Evolutionary conservation across 2,888 invertebrate genomes (phyloP), one percentile per base, ranked within the genome.

Genomic region (Chromoteleia sp.): DNA sequence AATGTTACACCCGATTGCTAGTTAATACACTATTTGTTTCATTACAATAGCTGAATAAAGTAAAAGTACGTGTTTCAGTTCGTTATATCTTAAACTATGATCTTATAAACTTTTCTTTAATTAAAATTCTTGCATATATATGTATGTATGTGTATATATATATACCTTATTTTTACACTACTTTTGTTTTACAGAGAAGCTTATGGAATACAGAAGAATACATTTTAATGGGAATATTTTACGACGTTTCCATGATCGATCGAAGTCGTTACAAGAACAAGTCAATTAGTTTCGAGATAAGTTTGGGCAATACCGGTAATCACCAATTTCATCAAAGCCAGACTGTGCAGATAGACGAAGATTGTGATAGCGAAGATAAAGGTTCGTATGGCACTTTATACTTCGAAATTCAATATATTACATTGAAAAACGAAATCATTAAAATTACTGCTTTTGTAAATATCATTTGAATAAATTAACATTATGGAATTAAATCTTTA

Each of bases 241-340:
- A 95, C 71, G 95, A 96, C 87, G 94, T 94, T 0, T 94, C 94
- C 0, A 94, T 95, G 94, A 93, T 96, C 65, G 94, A 95, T 87
- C 93, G 91, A 1, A 84, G 92, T 80, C 93, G 92, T 63, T 91
- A 94, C 43, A 93, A 93, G 19, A 93, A 93, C 73, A 92, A 92
- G 19, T 83, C 86, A 15, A 93, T 96, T 48, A 94, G 94, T 59
- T 94, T 96, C 79, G 95, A 95, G 85, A 91, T 96, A 33, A 95
- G 95, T 82, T 92, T 95, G 52, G 96, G 95, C 0, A 94, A 95
- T 81, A 92, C 93, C 8, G 92, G 93, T 4, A 93, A 93, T 76
- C 88, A 83, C 12, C 88, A 88, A 52, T 87, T 88, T 14, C 89
- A 92, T 2, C 83, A 85, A 14, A 86, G 59, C 63, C 81, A 61